A percentile compares a stretch with the other conserved stretches of the same genome.
These are phyloP conservation scores for Rhinichthys klamathensis DNA, from an alignment of 2,113 vertebrate genomes.

Conservation along the genomic window DNA sequence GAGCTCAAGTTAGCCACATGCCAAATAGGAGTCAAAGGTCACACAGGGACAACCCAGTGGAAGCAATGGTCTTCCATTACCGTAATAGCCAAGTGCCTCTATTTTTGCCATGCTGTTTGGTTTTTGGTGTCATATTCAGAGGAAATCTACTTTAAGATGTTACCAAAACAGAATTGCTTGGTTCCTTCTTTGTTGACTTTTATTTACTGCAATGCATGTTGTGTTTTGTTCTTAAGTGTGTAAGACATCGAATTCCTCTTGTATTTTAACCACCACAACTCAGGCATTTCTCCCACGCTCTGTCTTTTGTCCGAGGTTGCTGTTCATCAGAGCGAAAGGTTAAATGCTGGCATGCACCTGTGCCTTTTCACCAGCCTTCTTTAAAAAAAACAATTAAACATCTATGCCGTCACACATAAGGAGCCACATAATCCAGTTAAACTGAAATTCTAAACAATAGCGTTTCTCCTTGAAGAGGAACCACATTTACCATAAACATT, in stretches of 20 bases:
- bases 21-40: conserved; percentile 43
- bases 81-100: conserved; percentile 5
- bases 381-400: conserved; percentile 58
- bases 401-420: conserved; percentile 45
- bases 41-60: background rate
- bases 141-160: conserved; percentile 7
- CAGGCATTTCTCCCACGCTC: conserved; percentile 64
- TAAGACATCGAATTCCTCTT: conserved; percentile 71
- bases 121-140: conserved; percentile 32
- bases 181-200: background rate
- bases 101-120: conserved; percentile 20
- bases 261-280: conserved; percentile 72
- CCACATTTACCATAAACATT: conserved; percentile 19
- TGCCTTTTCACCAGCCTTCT: conserved; percentile 60
- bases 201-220: background rate
- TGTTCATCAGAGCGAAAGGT: conserved; percentile 60
- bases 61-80: background rate
- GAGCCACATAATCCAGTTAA: conserved; percentile 46
- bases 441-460: conserved; percentile 15
- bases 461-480: background rate
- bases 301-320: conserved; percentile 63
- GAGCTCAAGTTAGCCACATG: conserved; percentile 39
- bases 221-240: conserved; percentile 64
- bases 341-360: conserved; percentile 72
- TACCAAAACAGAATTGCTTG: conserved; percentile 10